A percentile compares a stretch with the other conserved stretches of the same genome.
phyloP scores from a whole-genome alignment of 2,113 vertebrate genomes.

The Passer montanus region DNA sequence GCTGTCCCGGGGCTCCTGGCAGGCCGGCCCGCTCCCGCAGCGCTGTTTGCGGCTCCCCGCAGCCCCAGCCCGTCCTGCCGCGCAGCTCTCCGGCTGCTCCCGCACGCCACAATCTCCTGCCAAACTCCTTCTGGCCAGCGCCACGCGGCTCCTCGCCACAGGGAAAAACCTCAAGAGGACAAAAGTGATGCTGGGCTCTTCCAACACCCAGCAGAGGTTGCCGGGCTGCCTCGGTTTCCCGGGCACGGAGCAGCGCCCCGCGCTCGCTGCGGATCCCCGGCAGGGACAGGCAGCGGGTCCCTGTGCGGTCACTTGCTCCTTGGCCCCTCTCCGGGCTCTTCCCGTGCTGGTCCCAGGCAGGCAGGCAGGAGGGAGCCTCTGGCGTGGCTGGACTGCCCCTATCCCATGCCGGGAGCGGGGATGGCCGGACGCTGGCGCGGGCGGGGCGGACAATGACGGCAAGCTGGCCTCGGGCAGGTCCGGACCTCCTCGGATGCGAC shows the following conservation, averaged over 20 bases:
- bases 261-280: neutral
- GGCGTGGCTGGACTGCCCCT: neutral
- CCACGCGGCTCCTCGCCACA: neutral
- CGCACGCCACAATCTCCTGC: neutral
- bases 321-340: neutral
- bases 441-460: neutral
- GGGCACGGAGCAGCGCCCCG: neutral
- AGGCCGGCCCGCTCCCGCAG: neutral
- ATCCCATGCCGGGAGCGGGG: neutral
- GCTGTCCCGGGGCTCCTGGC: neutral
- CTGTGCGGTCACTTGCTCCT: fast-evolving
- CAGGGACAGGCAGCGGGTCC: neutral
- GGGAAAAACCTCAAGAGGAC: neutral
- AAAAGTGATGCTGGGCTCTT: neutral
- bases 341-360: neutral
- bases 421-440: neutral
- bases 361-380: neutral
- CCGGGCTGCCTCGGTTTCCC: neutral
- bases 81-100: neutral
- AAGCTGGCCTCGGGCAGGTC: neutral
- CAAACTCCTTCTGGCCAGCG: neutral
- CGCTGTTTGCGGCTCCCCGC: neutral
- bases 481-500: neutral
- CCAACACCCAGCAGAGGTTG: neutral
- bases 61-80: neutral